Conservation (phyloP, 2,797 vertebrate genomes). For the Ctenochaetus hawaiiensis region DNA sequence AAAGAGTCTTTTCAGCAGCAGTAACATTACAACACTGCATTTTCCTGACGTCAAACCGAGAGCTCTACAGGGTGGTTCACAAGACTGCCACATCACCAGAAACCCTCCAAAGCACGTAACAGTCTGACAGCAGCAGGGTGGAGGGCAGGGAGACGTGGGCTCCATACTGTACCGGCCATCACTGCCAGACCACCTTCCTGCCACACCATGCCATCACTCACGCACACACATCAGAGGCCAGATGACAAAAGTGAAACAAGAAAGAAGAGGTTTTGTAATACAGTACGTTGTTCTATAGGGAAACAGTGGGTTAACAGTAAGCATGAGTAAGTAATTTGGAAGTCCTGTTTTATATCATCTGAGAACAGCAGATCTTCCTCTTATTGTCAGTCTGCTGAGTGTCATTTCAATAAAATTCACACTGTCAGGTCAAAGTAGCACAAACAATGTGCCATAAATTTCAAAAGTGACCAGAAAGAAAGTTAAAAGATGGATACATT, state of each 20-base stretch:
- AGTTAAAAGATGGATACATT: neutral
- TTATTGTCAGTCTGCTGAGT: neutral
- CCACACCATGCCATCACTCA: conserved; percentile 39
- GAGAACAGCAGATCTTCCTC: neutral
- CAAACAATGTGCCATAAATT: neutral
- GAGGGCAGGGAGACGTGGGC: conserved; percentile 55
- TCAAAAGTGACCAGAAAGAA: neutral
- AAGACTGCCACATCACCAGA: conserved; percentile 33
- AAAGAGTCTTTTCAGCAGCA: neutral
- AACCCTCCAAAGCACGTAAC: conserved; percentile 63
- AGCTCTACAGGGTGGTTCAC: conserved; percentile 25
- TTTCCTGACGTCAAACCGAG: conserved; percentile 15
- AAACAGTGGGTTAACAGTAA: neutral
- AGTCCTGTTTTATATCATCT: neutral
- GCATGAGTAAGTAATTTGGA: too few relatives aligned
- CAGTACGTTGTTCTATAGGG: neutral
- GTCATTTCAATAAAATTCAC: neutral
- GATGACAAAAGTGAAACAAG: conserved; percentile 32
- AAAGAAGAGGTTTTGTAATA: conserved; percentile 7
- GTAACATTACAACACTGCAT: neutral
- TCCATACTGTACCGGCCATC: conserved; percentile 9
- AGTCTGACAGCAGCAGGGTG: conserved; percentile 52
- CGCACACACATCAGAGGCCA: conserved; percentile 25
- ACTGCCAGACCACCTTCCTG: conserved; percentile 54
- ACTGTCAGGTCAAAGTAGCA: neutral